phyloP scores from a whole-genome alignment of 2,888 invertebrate genomes.

The Stictocephala bisonia region DNA sequence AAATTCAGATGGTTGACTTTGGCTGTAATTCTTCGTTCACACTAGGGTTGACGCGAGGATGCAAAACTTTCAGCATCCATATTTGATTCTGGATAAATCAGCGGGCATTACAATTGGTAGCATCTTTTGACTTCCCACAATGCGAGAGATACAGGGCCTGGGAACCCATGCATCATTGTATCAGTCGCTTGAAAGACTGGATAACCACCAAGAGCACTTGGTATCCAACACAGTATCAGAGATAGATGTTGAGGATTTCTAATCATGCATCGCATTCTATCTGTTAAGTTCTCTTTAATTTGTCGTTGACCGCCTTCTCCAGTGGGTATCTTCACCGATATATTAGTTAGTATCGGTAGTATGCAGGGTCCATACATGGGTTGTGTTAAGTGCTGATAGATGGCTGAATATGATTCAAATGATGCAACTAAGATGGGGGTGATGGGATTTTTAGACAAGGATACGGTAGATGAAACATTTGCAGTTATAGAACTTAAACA shows the following conservation, averaged over 20 bases:
- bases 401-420: not conserved
- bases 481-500: not conserved
- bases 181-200: not conserved
- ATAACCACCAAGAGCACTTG: constrained; percentile 6
- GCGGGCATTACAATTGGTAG: not conserved
- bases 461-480: not conserved
- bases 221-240: no score
- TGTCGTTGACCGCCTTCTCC: not conserved
- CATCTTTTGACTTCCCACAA: not conserved
- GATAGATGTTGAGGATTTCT: no score
- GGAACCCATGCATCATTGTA: constrained; percentile 2
- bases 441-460: not conserved
- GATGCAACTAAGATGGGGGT: not conserved
- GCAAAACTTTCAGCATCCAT: not conserved
- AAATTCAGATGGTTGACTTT: constrained; percentile 1
- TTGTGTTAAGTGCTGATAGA: not conserved
- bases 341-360: not conserved
- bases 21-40: not conserved
- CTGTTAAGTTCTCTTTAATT: no score
- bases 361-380: not conserved
- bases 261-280: no score
- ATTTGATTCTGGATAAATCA: no score
- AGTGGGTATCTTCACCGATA: not conserved
- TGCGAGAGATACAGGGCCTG: not conserved
- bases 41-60: not conserved